Base-by-base conservation (phyloP, 2,113 vertebrate species). In the Bungarus multicinctus region DNA sequence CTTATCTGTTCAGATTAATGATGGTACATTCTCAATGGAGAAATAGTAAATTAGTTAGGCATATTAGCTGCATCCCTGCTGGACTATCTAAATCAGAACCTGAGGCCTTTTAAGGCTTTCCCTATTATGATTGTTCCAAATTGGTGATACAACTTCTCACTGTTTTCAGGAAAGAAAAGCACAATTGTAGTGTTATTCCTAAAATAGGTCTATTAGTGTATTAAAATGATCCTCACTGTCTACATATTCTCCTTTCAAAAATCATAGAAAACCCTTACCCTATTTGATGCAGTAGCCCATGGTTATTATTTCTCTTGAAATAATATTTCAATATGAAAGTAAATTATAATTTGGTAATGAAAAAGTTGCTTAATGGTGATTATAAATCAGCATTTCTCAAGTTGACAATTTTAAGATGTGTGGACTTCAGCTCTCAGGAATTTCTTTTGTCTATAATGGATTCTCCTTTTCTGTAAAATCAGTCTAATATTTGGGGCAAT, bases 1-100 rank as follows among this genome's bases (percentile, higher is more conserved):
- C 74, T 86, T 57, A 86, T 85, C 39, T 57, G 39, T 57, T 86
- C 53, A n/a, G 53, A 86, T 85, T 91, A 91, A 91, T 91, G 52
- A 16, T 9, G 20, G 52, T 91, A 43, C 12, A 81, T 34, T 9
- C 47, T 87, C 52, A 55, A 18, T 91, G 30, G 69, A 91, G 34
- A 60, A 60, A 89, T n/a, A 90, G 45, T 45, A 64, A 89, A 30
- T 90, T 74, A 55, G 69, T 34, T 53, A 85, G 50, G 90, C 52
- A 20, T 74, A 52, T 90, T 34, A 52, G 30, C 45, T 2, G 30
- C 47, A 74, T 47, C 89, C 57, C 27, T 64, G 57, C 27, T 60
- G 57, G 39, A 64, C 89, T 18, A 60, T 39, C 39, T 14, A 58
- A 30, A 57, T 81, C 74, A 43, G 74, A 43, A 81, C 34, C 34